Conservation (phyloP, 2,797 vertebrate species). For the Poliocrania exsul region DNA sequence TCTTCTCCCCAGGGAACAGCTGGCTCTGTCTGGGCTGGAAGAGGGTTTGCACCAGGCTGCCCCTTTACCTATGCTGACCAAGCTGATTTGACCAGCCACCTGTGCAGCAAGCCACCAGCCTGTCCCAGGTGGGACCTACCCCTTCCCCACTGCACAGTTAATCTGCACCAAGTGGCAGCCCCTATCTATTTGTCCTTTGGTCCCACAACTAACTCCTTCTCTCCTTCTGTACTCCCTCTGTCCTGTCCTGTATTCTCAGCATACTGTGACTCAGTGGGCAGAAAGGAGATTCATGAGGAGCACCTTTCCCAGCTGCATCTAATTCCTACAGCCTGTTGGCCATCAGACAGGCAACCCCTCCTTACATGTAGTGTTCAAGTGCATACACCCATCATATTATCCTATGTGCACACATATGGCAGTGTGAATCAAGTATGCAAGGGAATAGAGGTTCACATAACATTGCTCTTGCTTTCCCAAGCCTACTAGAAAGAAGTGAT, state of each 20-base stretch:
- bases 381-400: fast-evolving
- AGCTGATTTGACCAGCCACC: background rate
- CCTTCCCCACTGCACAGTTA: background rate
- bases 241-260: background rate
- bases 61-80: background rate
- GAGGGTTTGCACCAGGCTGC: background rate
- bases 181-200: background rate
- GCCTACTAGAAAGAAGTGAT: background rate
- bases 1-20: background rate
- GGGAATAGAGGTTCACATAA: background rate
- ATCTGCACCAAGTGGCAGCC: background rate
- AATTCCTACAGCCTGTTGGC: background rate
- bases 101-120: background rate
- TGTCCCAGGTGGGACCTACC: background rate
- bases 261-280: background rate
- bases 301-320: background rate
- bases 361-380: background rate
- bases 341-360: background rate
- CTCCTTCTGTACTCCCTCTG: background rate
- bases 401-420: fast-evolving
- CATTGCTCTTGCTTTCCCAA: background rate
- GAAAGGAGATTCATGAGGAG: background rate
- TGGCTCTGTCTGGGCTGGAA: background rate
- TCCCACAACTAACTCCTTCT: background rate
- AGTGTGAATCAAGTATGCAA: fast-evolving